Evolutionary conservation across 2,113 vertebrate species (phyloP), one percentile per base, ranked within the genome.

Genomic region (Promerops cafer): DNA sequence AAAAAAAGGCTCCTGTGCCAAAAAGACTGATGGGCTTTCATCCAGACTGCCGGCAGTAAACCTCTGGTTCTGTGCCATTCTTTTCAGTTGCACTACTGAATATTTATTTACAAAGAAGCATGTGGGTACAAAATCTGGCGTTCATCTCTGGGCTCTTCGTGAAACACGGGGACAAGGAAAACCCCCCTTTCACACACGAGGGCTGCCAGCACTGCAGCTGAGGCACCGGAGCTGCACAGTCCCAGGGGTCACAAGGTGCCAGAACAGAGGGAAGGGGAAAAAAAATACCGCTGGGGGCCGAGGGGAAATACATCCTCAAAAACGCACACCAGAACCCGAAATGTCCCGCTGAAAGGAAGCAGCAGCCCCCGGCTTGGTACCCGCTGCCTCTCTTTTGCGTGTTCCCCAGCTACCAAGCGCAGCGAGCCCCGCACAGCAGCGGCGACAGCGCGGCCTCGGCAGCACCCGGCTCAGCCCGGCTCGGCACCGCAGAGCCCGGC

Each of bases 51-150:
- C 40, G 13, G 68, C 37, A 9, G 71, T 87, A 92, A 83, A 76
- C 31, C 59, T 74, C 85, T 93, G 89, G 89, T 96, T 78, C 76
- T 1, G 11, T 72, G 84, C 94, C 96, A 95, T 85, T 91, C 72
- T 45, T 80, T 83, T 90, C 94, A 71, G 69, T 50, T 86, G 61
- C 56, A 42, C 89, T 82, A 88, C 79, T 96, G 90, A 89, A 72
- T 96, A 96, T 95, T 96, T 95, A 96, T 93, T 95, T 91, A 92
- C 86, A 26, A 71, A 61, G 71, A 61, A 80, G 31, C 75, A 20
- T 63, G 54, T 14, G 82, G 63, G 84, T 86, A 88, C 71, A 64
- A 86, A 95, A 90, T n/a, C 57, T 89, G 90, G 82, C 40, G 14
- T 69, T 72, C 35, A 50, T 33, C 50, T 92, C 78, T 12, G 15